Base-by-base conservation (phyloP, 2,113 vertebrate species). In the Megalops atlanticus region DNA sequence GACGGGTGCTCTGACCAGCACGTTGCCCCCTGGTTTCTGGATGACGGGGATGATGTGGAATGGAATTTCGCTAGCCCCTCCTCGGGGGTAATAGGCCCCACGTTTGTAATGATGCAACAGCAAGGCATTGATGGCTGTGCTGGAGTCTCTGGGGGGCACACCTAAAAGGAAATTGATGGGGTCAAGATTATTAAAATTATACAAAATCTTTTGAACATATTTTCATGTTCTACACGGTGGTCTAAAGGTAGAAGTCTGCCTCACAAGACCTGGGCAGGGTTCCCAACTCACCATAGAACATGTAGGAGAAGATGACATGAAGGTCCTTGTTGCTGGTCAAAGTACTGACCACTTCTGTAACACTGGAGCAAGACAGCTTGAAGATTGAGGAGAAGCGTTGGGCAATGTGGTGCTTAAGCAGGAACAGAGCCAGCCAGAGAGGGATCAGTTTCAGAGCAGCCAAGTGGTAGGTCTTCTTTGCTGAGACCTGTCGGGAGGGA, bases 51-150 rank as follows among this genome's bases (percentile, higher is more conserved):
- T 92, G 81, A 94, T 85, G 87, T 97, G 93, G 90, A 95, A 96
- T 12, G 95, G 88, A 14, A 96, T 92, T 90, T 96, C 95, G 52
- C 95, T 97, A 78, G 88, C 90, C 0, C 96, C 96, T 0, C 96
- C 96, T 45, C 91, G 92, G 0, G 95, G 96, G 88, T 95, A 96
- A 92, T 95, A 97, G 3, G 95, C 94, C 0, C 96, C 96, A 4
- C 94, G 92, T 82, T 95, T 95, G 91, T 95, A 96, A 89, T 96
- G 95, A 47, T 96, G 94, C 8, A 96, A 24, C 81, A 97, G 87
- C 73, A 97, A 88, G 68, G 92, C 89, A 2, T 94, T 96, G 85
- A 96, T 94, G 82, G 95, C 71, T 74, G 93, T 72, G 74, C 96
- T 97, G 77, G 95, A 95, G 35, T 96, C 95, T 69, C 76, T 92